Conservation (phyloP, 2,888 invertebrate genomes). For the Phengaris alcon region DNA sequence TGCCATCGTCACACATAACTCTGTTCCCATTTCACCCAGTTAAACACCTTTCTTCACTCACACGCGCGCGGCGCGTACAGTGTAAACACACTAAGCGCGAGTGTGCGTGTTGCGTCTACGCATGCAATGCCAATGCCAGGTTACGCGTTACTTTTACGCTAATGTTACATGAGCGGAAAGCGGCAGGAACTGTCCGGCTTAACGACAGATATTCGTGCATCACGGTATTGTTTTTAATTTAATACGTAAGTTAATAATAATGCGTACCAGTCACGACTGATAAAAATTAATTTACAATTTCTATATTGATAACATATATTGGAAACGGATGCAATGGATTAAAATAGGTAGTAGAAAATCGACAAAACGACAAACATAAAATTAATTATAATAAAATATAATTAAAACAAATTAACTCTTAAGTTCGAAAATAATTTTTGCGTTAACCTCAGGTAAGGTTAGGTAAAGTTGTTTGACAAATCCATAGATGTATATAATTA, state of each 20-base stretch:
- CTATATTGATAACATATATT: not conserved
- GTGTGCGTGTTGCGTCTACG: slow-evolving; percentile 70
- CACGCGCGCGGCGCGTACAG: slow-evolving; percentile 51
- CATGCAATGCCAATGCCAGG: slow-evolving; percentile 77
- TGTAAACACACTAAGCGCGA: slow-evolving; percentile 32
- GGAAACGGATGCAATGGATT: not conserved
- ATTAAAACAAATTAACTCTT: too few species aligned
- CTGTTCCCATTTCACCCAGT: slow-evolving; percentile 73
- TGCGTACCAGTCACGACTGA: not conserved
- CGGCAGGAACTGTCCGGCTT: slow-evolving; percentile 43
- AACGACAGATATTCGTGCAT: slow-evolving; percentile 38
- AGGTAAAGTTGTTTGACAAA: too few species aligned
- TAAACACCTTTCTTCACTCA: slow-evolving; percentile 77
- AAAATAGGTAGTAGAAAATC: too few species aligned
- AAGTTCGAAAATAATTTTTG: too few species aligned
- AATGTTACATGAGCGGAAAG: slow-evolving; percentile 73
- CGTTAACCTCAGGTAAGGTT: too few species aligned
- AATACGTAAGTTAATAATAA: slow-evolving; percentile 25
- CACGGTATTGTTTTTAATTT: slow-evolving; percentile 24
- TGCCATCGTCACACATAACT: slow-evolving; percentile 47
- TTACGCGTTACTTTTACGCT: slow-evolving; percentile 63
- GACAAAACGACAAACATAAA: too few species aligned
- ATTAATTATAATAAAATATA: too few species aligned
- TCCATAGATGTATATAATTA: too few species aligned
- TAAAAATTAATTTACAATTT: not conserved